phyloP scores from a whole-genome alignment of 2,888 invertebrate genomes.

The Thymelicus sylvestris region DNA sequence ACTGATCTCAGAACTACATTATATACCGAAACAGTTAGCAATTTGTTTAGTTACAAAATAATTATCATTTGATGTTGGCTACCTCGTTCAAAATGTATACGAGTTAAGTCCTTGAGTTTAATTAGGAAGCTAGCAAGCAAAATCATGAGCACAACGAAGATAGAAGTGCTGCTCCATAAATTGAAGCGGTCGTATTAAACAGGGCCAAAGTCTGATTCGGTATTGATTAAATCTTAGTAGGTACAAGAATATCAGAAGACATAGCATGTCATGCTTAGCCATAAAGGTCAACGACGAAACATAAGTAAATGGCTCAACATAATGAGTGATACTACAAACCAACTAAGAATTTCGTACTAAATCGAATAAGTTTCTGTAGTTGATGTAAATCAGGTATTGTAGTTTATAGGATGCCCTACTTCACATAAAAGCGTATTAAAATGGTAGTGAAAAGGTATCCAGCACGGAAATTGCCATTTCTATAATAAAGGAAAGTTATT shows the following conservation, averaged over 20 bases:
- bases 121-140: no score
- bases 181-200: background rate
- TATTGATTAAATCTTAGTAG: no score
- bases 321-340: background rate
- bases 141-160: background rate
- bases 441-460: background rate
- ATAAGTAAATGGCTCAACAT: background rate
- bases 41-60: no score
- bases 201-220: background rate
- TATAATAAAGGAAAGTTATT: conserved; percentile 29
- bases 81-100: no score
- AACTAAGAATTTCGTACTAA: background rate
- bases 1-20: no score
- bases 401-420: background rate
- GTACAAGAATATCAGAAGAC: no score
- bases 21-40: no score
- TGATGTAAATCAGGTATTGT: background rate
- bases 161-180: background rate
- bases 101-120: no score
- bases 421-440: background rate
- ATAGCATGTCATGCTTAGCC: background rate
- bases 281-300: background rate
- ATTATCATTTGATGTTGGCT: no score
- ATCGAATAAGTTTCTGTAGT: background rate
- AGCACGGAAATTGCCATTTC: conserved; percentile 9